phyloP scores from a whole-genome alignment of 2,797 vertebrate genomes.

The Typhlichthys subterraneus region DNA sequence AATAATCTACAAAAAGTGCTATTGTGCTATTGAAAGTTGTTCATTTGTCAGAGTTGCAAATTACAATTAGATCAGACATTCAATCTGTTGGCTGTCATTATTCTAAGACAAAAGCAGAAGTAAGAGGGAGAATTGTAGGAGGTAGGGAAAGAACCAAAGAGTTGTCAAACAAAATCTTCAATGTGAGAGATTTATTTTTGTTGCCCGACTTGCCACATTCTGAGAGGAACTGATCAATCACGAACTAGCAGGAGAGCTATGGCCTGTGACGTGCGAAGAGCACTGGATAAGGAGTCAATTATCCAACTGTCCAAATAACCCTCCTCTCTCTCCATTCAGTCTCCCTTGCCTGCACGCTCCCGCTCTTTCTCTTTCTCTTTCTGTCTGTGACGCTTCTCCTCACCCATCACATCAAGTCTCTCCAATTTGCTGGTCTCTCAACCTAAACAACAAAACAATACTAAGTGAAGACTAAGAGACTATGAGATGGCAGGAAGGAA shows the following conservation, averaged over 20 bases:
- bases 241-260: constrained; percentile 27
- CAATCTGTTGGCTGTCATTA: constrained; percentile 28
- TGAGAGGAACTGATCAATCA: constrained; percentile 62
- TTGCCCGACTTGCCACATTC: constrained; percentile 52
- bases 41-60: constrained; percentile 28
- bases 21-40: background rate
- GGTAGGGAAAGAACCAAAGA: constrained; percentile 23
- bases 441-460: constrained; percentile 36
- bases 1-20: background rate
- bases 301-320: constrained; percentile 67
- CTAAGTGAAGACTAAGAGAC: constrained; percentile 5
- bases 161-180: constrained; percentile 47
- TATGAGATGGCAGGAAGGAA: background rate
- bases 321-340: constrained; percentile 43
- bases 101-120: constrained; percentile 16
- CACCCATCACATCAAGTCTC: constrained; percentile 32
- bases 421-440: constrained; percentile 53
- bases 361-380: constrained; percentile 15
- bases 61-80: constrained; percentile 43
- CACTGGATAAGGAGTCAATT: constrained; percentile 67
- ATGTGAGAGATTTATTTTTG: constrained; percentile 55
- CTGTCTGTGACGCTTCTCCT: constrained; percentile 19
- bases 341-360: constrained; percentile 12
- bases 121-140: constrained; percentile 19
- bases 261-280: constrained; percentile 52